A percentile compares a stretch with the other conserved stretches of the same genome.
These are phyloP conservation scores for Oreortyx pictus DNA, from an alignment of 2,797 vertebrate genomes.

Conservation along the genomic window DNA sequence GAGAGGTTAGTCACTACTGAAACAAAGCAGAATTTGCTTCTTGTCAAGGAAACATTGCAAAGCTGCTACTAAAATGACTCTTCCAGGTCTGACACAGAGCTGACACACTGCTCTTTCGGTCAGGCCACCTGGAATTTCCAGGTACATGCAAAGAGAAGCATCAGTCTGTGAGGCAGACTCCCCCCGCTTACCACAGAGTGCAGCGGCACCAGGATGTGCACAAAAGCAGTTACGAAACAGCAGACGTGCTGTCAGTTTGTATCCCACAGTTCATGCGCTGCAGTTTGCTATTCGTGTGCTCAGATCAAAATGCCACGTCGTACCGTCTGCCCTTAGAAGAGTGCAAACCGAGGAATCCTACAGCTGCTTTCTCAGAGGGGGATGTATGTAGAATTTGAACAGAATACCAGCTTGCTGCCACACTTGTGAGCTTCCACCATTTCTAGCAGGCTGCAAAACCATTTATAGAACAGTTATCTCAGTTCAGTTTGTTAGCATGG, in stretches of 20 bases:
- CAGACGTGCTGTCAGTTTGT: not conserved
- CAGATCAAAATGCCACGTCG: constrained; percentile 32
- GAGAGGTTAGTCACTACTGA: not conserved
- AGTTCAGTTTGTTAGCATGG: constrained; percentile 43
- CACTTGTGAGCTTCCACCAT: constrained; percentile 34
- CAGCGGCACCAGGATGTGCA: not conserved
- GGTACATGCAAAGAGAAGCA: not conserved
- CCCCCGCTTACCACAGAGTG: not conserved
- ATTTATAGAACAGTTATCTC: not conserved
- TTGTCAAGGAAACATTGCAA: not conserved
- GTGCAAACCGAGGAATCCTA: constrained; percentile 38
- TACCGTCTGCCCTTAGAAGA: constrained; percentile 8
- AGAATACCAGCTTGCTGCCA: constrained; percentile 20
- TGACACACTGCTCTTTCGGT: not conserved
- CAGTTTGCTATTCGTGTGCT: constrained; percentile 7
- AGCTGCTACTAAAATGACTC: not conserved
- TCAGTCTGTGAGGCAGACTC: not conserved
- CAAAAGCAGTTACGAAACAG: not conserved
- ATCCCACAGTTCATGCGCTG: not conserved
- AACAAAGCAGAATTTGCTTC: not conserved
- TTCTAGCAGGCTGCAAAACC: constrained; percentile 32
- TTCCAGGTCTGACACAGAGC: not conserved
- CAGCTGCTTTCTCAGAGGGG: constrained; percentile 58
- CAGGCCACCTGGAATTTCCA: not conserved
- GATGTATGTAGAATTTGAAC: not conserved